Evolutionary conservation across 2,797 vertebrate genomes (phyloP).

Genomic region (Heterohyrax brucei): DNA sequence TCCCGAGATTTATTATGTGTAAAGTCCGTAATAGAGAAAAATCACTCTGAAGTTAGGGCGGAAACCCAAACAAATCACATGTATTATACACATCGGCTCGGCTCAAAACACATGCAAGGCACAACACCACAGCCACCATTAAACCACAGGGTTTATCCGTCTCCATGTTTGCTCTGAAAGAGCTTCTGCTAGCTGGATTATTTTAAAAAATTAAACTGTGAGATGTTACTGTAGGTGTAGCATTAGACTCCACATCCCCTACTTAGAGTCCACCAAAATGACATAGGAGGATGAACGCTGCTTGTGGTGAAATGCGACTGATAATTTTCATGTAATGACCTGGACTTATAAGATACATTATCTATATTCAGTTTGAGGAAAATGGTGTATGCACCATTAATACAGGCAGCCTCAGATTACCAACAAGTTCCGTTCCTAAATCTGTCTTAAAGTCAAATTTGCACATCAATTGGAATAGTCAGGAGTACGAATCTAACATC

Average conservation of each 20-base stretch:
- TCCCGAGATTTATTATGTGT: constrained; percentile 73
- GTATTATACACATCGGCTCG: background rate
- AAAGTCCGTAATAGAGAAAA: constrained; percentile 74
- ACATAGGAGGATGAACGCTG: background rate
- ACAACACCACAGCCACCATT: background rate
- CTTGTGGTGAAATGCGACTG: constrained; percentile 32
- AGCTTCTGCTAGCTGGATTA: background rate
- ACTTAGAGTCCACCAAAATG: constrained; percentile 39
- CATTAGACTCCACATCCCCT: background rate
- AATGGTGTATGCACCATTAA: background rate
- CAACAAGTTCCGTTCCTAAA: no score
- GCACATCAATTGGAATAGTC: no score
- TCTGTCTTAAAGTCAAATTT: no score
- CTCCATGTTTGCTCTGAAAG: background rate
- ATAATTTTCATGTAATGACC: constrained; percentile 30
- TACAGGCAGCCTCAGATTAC: no score
- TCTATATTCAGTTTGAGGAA: constrained; percentile 41
- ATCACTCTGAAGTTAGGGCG: constrained; percentile 59
- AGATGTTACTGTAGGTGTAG: background rate
- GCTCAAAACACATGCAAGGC: constrained; percentile 6
- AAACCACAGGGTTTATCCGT: no score
- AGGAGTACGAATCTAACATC: no score
- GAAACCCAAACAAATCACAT: constrained; percentile 72
- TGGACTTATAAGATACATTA: background rate
- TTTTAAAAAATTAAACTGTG: constrained; percentile 64